Base-by-base conservation (phyloP, 2,113 vertebrate species). In the Phaethornis superciliosus region DNA sequence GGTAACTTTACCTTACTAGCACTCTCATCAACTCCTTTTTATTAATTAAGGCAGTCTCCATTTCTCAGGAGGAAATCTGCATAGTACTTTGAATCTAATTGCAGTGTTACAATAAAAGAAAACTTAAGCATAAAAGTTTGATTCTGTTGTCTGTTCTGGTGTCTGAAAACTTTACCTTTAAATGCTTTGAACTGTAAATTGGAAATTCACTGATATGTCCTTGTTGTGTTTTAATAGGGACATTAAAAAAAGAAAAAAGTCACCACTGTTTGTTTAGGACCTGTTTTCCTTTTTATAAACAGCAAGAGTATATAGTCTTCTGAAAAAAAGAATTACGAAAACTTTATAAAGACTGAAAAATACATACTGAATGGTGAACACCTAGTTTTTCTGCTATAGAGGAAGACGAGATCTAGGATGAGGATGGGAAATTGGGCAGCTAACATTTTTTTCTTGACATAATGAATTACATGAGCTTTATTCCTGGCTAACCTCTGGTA, bases 141-240 rank as follows among this genome's bases (percentile, higher is more conserved):
- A 8, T 89, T 7, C 16, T 40, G 11, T 40, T 40, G 11, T 40
- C 40, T 40, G 40, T 40, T 40, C 40, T 90, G 54, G 80, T 72
- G 78, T 62, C 51, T 85, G 80, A 95, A 92, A 95, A 90, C 55
- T 92, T 94, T 18, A 3, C 30, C 24, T 95, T 93, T 75, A 46
- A 85, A 92, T 93, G 64, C 95, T 97, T 92, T 68, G 81, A 89
- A 64, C 64, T 83, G 85, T 56, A 80, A 97, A 95, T 95, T 93
- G 90, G 89, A 96, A 94, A 81, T 80, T 96, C 71, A 88, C 72
- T 91, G 65, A 91, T 84, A 83, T 88, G 85, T 86, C 95, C 44
- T 44, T 95, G 85, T 91, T 92, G 23, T 88, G 67, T 94, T 78
- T 89, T 90, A 90, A 84, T 95, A 91, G 83, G 64, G 81, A 94